Evolutionary conservation across 2,113 vertebrate genomes (phyloP).

Genomic region (Brachyhypopomus gauderio): DNA sequence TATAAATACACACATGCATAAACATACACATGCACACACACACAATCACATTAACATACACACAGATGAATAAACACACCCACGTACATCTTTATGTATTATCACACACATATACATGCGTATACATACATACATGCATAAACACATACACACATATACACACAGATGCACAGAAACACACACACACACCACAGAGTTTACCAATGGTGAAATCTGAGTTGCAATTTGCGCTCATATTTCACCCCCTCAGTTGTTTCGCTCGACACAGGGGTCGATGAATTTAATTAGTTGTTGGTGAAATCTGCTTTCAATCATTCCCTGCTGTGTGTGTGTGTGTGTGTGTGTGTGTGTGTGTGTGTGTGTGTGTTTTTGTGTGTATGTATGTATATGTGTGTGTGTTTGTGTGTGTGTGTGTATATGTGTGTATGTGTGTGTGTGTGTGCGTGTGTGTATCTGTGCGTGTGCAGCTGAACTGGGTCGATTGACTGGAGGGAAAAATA

Average conservation of each 20-base stretch:
- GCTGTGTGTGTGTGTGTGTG: slow-evolving; percentile 20
- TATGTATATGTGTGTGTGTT: neutral
- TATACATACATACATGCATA: too few relatives aligned
- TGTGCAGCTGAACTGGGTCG: neutral
- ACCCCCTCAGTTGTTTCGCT: slow-evolving; percentile 34
- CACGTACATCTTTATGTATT: too few relatives aligned
- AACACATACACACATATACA: neutral
- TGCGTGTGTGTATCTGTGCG: too few relatives aligned
- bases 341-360: slow-evolving; percentile 9
- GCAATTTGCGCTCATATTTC: slow-evolving; percentile 40
- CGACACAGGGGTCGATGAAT: slow-evolving; percentile 37
- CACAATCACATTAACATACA: too few relatives aligned
- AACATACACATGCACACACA: too few relatives aligned
- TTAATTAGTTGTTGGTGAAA: slow-evolving; percentile 44
- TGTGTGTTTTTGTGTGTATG: neutral
- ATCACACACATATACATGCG: too few relatives aligned
- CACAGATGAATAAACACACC: too few relatives aligned
- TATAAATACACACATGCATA: too few relatives aligned
- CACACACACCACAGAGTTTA: slow-evolving; percentile 17
- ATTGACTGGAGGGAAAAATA: neutral
- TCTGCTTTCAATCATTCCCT: slow-evolving; percentile 38
- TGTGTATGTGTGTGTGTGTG: slow-evolving; percentile 6
- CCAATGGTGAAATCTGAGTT: slow-evolving; percentile 27
- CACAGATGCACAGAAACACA: neutral
- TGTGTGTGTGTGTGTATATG: slow-evolving; percentile 8